Percentiles rank a stretch among this genome's conserved stretches.
Conservation (phyloP, 2,888 invertebrate genomes). For the Cantharis rustica region DNA sequence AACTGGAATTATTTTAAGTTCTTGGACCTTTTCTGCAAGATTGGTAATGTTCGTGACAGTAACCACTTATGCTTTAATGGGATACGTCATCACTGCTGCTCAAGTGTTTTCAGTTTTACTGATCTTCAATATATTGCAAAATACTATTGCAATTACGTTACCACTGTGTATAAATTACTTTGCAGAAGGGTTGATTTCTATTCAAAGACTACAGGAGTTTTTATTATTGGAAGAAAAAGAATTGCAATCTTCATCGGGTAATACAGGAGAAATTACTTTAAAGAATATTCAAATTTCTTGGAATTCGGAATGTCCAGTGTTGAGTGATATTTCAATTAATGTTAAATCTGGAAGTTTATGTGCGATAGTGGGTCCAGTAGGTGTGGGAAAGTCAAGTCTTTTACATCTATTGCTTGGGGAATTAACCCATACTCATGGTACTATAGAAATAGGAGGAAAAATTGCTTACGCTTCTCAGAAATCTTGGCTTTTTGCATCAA, state of each 20-base stretch:
- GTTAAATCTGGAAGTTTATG: conserved; percentile 61
- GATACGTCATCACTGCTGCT: too few species aligned
- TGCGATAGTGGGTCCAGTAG: conserved; percentile 89
- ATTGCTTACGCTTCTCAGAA: too few species aligned
- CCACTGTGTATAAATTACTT: too few species aligned
- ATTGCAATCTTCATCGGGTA: conserved; percentile 33
- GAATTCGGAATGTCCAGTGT: conserved; percentile 35
- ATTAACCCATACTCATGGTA: conserved; percentile 59
- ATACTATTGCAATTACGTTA: too few species aligned
- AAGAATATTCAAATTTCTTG: conserved; percentile 44
- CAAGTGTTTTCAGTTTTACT: too few species aligned
- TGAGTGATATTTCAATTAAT: conserved; percentile 54
- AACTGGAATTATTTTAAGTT: too few species aligned
- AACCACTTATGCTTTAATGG: too few species aligned
- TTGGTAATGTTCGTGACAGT: too few species aligned
- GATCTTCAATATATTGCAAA: too few species aligned
- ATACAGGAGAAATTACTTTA: conserved; percentile 35
- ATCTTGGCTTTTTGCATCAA: too few species aligned
- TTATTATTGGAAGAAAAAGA: conserved; percentile 62
- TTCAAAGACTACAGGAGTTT: conserved; percentile 62
- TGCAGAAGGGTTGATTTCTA: conserved; percentile 63
- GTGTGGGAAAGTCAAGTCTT: conserved; percentile 76
- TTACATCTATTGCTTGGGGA: conserved; percentile 65
- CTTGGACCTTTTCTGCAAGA: too few species aligned
- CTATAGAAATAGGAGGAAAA: conserved; percentile 58